Evolutionary conservation across 2,797 vertebrate genomes (phyloP).

Genomic region (Ciconia nigra): DNA sequence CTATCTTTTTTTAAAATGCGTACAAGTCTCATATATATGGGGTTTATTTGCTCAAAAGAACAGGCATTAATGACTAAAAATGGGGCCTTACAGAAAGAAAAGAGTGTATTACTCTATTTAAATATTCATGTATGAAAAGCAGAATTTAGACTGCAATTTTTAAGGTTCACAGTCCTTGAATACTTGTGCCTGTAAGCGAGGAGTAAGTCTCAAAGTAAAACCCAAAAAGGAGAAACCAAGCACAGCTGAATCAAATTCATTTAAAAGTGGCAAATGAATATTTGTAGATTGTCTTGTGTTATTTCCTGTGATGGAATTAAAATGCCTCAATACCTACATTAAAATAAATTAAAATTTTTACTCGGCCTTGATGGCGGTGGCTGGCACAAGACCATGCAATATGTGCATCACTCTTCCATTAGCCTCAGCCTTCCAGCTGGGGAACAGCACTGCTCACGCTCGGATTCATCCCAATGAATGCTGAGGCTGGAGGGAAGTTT

Average conservation of each 20-base stretch:
- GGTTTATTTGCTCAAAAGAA: conserved; percentile 9
- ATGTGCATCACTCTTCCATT: background rate
- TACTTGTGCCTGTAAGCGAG: background rate
- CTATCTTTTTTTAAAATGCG: background rate
- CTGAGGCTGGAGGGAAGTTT: background rate
- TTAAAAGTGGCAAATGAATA: background rate
- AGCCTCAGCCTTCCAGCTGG: background rate
- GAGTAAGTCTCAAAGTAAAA: background rate
- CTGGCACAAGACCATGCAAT: background rate
- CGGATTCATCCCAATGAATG: background rate
- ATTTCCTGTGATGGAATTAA: background rate
- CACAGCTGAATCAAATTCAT: background rate
- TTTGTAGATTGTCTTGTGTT: background rate
- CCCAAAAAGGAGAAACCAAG: background rate
- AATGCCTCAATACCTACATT: background rate
- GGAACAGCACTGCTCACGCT: fast-evolving
- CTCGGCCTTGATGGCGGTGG: background rate
- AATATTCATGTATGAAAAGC: background rate
- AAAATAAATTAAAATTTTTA: conserved; percentile 27
- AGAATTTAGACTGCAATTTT: background rate
- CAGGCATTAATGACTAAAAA: conserved; percentile 30
- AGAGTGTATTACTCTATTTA: background rate
- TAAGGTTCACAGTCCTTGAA: background rate
- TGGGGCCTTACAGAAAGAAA: background rate
- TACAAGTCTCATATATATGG: background rate